phyloP scores from a whole-genome alignment of 2,113 vertebrate species.

The Narcine bancroftii region DNA sequence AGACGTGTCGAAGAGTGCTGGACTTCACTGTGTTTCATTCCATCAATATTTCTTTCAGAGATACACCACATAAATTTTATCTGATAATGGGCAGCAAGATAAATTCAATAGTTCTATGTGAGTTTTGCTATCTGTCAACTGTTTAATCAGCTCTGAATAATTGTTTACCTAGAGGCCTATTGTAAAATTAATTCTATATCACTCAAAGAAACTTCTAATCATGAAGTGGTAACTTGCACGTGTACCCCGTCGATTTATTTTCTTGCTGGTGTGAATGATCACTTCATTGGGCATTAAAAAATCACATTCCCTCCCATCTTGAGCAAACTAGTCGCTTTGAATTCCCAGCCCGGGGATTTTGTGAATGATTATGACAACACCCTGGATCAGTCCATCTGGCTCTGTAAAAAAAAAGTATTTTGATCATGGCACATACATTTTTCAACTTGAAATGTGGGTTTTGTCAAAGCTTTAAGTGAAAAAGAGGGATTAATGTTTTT shows the following conservation, averaged over 20 bases:
- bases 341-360: background rate
- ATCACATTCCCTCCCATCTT: slow-evolving; percentile 34
- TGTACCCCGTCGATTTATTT: slow-evolving; percentile 55
- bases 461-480: slow-evolving; percentile 11
- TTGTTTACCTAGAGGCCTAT: background rate
- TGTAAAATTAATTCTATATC: slow-evolving; percentile 43
- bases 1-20: too few relatives aligned
- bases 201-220: background rate
- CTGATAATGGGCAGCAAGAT: background rate
- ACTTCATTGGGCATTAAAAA: slow-evolving; percentile 50
- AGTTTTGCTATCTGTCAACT: background rate
- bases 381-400: slow-evolving; percentile 9
- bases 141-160: background rate
- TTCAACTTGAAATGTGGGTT: slow-evolving; percentile 19
- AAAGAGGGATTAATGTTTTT: slow-evolving; percentile 18
- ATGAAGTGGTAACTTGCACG: slow-evolving; percentile 47
- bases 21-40: too few relatives aligned
- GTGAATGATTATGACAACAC: slow-evolving; percentile 21
- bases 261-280: slow-evolving; percentile 39
- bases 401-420: slow-evolving; percentile 56
- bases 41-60: background rate
- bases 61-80: background rate
- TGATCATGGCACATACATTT: background rate
- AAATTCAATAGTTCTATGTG: background rate
- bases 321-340: background rate